Conservation (phyloP, 2,797 vertebrate species). For the Zenarchopterus dispar region DNA sequence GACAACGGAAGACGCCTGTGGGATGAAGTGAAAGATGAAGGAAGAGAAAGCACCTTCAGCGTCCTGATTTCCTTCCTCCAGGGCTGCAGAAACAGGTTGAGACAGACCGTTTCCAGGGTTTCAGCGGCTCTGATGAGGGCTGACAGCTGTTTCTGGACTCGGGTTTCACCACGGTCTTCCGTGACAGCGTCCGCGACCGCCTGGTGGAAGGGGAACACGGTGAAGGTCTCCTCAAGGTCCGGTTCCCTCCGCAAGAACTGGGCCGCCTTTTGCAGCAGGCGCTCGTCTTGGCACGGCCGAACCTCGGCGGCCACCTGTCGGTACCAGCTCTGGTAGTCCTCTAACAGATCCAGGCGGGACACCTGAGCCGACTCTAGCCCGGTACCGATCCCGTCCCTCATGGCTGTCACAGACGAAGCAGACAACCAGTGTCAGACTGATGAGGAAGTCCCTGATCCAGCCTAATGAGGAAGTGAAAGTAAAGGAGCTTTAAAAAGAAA, state of each 20-base stretch:
- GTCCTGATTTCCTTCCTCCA: conserved; percentile 88
- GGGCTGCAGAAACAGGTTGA: conserved; percentile 85
- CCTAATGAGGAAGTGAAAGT: conserved; percentile 52
- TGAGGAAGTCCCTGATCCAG: conserved; percentile 60
- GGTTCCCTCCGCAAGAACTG: conserved; percentile 44
- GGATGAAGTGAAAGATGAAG: no score
- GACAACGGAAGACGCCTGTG: no score
- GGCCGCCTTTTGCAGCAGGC: conserved; percentile 44
- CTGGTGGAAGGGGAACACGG: conserved; percentile 62
- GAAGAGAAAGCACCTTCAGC: conserved; percentile 80
- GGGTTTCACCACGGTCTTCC: neutral
- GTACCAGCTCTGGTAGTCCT: conserved; percentile 67
- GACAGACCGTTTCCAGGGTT: conserved; percentile 84
- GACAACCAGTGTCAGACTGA: neutral
- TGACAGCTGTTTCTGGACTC: conserved; percentile 39
- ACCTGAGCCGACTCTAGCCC: conserved; percentile 1
- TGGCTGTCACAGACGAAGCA: conserved; percentile 15
- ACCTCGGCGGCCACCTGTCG: conserved; percentile 35
- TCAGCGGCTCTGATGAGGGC: conserved; percentile 74
- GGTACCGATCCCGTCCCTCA: conserved; percentile 49
- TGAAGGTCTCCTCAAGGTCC: conserved; percentile 34
- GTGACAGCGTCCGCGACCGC: conserved; percentile 17
- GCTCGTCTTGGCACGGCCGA: conserved; percentile 63
- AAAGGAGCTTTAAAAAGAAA: neutral
- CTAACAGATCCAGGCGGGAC: conserved; percentile 47